Conservation (phyloP, 2,797 vertebrate genomes). For the Hapalemur alaotrensis region DNA sequence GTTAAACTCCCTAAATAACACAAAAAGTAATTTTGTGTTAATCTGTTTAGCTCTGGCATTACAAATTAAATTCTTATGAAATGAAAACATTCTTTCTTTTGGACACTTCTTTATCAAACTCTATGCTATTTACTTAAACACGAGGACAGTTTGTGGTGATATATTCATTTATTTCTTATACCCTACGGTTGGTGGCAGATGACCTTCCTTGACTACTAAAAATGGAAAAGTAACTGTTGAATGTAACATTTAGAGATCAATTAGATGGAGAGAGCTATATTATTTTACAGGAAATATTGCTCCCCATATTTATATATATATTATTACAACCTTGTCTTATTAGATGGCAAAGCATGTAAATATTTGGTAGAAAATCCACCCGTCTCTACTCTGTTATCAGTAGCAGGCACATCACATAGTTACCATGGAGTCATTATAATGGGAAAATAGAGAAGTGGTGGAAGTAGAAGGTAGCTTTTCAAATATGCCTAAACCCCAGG, state of each 20-base stretch:
- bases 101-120: background rate
- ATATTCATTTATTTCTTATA: background rate
- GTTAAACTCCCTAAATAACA: conserved; percentile 50
- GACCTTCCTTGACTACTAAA: background rate
- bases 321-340: background rate
- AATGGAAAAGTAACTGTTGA: background rate
- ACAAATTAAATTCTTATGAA: background rate
- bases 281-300: background rate
- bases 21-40: background rate
- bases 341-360: background rate
- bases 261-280: background rate
- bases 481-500: background rate
- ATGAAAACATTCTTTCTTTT: background rate
- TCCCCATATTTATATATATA: background rate
- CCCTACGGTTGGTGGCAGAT: background rate
- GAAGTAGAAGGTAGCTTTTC: background rate
- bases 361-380: background rate
- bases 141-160: background rate
- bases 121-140: background rate
- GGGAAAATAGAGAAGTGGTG: background rate
- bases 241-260: background rate
- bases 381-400: background rate
- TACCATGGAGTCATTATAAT: background rate
- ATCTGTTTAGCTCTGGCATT: background rate
- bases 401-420: background rate